phyloP scores from a whole-genome alignment of 2,888 invertebrate genomes.

The Subacronicta megacephala region DNA sequence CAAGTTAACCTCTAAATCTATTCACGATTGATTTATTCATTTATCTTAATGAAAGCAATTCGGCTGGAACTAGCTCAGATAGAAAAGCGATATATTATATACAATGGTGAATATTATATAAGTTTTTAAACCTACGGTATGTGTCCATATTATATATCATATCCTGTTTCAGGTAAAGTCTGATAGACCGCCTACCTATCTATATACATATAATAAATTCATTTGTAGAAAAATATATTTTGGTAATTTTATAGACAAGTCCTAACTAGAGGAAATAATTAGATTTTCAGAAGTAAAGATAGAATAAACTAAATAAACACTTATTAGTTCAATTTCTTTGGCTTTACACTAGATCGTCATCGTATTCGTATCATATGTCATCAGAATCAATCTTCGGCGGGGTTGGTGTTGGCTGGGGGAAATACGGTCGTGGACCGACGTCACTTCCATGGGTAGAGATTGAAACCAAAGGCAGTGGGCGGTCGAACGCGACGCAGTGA shows the following conservation, averaged over 20 bases:
- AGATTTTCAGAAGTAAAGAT: constrained; percentile 28
- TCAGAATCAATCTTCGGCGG: constrained; percentile 66
- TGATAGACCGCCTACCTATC: constrained; percentile 31
- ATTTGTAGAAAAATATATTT: constrained; percentile 73
- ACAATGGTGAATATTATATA: neutral
- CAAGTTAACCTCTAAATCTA: neutral
- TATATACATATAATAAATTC: constrained; percentile 62
- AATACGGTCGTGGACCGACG: constrained; percentile 63
- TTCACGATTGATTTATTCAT: neutral
- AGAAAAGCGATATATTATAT: constrained; percentile 24
- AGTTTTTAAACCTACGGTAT: constrained; percentile 15
- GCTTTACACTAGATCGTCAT: constrained; percentile 83
- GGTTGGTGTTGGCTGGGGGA: constrained; percentile 63
- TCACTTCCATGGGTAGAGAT: constrained; percentile 57
- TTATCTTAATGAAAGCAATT: constrained; percentile 13
- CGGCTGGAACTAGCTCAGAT: constrained; percentile 15
- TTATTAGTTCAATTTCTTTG: constrained; percentile 58
- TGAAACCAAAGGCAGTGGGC: constrained; percentile 52
- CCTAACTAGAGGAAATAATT: constrained; percentile 54
- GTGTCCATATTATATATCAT: constrained; percentile 10
- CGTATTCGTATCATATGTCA: constrained; percentile 83
- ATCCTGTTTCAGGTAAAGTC: constrained; percentile 64
- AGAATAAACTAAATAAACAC: constrained; percentile 29
- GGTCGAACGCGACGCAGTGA: constrained; percentile 56
- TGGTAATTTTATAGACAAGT: constrained; percentile 36